phyloP scores from a whole-genome alignment of 2,797 vertebrate genomes.

The Hylomyscus alleni region DNA sequence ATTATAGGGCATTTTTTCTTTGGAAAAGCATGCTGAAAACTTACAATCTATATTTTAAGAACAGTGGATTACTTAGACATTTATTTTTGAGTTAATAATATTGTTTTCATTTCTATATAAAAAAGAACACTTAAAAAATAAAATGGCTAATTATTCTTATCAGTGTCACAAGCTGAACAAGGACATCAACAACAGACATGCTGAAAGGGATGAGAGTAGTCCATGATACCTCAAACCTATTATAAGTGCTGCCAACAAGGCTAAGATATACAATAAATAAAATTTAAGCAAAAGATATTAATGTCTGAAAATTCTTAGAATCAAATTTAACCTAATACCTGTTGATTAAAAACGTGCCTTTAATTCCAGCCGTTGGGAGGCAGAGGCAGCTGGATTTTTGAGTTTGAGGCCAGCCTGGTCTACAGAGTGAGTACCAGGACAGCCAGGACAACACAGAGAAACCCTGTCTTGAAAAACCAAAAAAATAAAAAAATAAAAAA shows the following conservation, averaged over 20 bases:
- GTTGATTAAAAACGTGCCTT: slow-evolving; percentile 48
- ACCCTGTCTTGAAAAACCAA: no score
- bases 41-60: background rate
- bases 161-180: no score
- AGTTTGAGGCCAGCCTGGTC: no score
- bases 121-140: background rate
- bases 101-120: background rate
- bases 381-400: no score
- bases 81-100: slow-evolving; percentile 23
- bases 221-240: no score
- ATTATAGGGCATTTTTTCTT: background rate
- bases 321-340: slow-evolving; percentile 57
- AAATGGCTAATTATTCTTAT: slow-evolving; percentile 16
- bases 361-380: no score
- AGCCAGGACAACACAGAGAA: no score
- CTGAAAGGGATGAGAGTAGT: fast-evolving
- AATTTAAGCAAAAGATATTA: background rate
- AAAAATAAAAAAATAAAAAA: no score
- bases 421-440: no score
- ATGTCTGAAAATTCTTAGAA: slow-evolving; percentile 61
- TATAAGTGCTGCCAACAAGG: background rate
- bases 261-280: background rate
- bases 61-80: background rate
- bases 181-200: background rate
- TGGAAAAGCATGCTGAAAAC: background rate